These are phyloP conservation scores for Microtus richardsoni DNA, from an alignment of 2,113 vertebrate genomes.

Conservation along the genomic window DNA sequence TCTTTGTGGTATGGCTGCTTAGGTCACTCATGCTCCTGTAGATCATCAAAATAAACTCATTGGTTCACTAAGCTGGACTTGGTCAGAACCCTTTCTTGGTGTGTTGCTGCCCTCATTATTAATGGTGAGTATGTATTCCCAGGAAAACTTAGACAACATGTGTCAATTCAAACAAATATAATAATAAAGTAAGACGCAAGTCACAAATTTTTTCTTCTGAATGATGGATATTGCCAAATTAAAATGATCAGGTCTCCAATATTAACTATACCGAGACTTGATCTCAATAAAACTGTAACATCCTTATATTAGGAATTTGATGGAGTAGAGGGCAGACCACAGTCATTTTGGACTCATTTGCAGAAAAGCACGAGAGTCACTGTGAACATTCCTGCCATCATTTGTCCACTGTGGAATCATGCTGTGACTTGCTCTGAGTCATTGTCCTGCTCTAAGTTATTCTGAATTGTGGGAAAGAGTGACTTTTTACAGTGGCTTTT, in stretches of 20 bases:
- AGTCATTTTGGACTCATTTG: neutral
- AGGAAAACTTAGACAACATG: neutral
- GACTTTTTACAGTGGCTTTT: neutral
- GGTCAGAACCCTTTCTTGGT: neutral
- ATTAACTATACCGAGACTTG: neutral
- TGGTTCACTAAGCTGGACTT: neutral
- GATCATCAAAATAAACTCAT: neutral
- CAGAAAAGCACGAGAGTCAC: neutral
- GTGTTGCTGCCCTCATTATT: too few species aligned
- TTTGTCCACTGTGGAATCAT: neutral
- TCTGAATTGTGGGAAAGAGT: neutral
- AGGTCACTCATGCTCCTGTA: neutral
- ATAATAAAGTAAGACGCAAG: fast-evolving
- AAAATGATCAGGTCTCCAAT: neutral
- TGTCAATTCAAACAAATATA: neutral
- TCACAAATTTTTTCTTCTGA: neutral
- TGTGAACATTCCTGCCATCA: neutral
- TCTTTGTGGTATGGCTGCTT: neutral
- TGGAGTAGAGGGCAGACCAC: neutral
- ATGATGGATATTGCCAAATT: neutral
- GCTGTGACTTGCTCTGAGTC: neutral
- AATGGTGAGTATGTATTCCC: too few species aligned
- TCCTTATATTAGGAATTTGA: neutral
- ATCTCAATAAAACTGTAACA: neutral
- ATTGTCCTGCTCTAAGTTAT: neutral